phyloP scores from a whole-genome alignment of 2,888 invertebrate genomes.

The Sisyra nigra region DNA sequence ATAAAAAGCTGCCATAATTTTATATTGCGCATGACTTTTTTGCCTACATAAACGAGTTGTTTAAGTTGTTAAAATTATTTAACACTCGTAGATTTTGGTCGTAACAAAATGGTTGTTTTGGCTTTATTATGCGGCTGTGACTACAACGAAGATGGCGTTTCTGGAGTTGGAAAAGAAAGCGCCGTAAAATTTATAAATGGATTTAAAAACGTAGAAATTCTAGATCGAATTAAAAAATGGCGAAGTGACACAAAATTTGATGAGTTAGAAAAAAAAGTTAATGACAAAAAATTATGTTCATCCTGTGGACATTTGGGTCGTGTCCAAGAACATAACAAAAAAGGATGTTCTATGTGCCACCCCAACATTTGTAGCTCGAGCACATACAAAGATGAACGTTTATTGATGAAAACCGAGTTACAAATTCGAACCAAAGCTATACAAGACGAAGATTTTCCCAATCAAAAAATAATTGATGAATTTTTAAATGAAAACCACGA shows the following conservation, averaged over 20 bases:
- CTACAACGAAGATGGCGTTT: conserved; percentile 59
- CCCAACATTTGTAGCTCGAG: conserved; percentile 38
- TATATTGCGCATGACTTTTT: too few species aligned
- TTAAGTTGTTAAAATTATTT: too few species aligned
- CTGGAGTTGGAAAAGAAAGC: conserved; percentile 61
- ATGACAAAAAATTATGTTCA: conserved; percentile 44
- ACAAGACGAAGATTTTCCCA: conserved; percentile 45
- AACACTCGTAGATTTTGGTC: conserved; percentile 57
- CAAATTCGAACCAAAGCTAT: conserved; percentile 51
- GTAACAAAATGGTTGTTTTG: conserved; percentile 68
- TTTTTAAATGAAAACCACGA: conserved; percentile 42
- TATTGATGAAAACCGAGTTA: conserved; percentile 50
- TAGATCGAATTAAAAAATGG: conserved; percentile 51
- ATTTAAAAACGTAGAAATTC: conserved; percentile 41
- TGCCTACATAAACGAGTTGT: too few species aligned
- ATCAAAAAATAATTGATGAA: conserved; percentile 56
- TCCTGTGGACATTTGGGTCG: conserved; percentile 59
- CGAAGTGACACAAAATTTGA: conserved; percentile 38
- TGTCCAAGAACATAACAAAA: conserved; percentile 37
- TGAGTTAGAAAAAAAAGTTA: conserved; percentile 31
- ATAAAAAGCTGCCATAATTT: too few species aligned
- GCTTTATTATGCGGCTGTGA: conserved; percentile 81
- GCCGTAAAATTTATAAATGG: conserved; percentile 53
- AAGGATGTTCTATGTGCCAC: conserved; percentile 48
- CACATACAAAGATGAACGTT: conserved; percentile 40